Percentiles rank a stretch among this genome's conserved stretches.
phyloP scores from a whole-genome alignment of 2,113 vertebrate genomes.

The Actenoides hombroni region DNA sequence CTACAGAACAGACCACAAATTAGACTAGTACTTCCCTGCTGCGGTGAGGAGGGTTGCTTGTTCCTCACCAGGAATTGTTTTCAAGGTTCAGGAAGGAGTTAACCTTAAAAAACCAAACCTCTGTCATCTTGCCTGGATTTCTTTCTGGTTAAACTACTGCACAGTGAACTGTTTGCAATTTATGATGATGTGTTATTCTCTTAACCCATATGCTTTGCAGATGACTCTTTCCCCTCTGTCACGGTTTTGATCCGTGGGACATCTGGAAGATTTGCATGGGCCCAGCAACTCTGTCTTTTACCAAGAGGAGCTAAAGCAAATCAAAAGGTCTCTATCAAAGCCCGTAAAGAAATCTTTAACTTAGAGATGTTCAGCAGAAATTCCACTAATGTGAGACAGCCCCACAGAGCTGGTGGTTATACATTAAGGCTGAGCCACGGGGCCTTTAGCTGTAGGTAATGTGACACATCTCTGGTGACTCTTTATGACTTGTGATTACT shows the following conservation, averaged over 20 bases:
- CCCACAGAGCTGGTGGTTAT: slow-evolving; percentile 32
- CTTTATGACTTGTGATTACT: background rate
- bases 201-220: slow-evolving; percentile 58
- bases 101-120: background rate
- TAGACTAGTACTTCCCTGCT: background rate
- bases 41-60: background rate
- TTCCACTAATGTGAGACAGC: slow-evolving; percentile 39
- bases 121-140: background rate
- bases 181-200: background rate
- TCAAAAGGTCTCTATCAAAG: slow-evolving; percentile 86
- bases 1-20: background rate
- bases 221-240: slow-evolving; percentile 92
- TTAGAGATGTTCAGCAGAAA: slow-evolving; percentile 44
- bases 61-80: background rate
- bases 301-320: slow-evolving; percentile 92
- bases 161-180: background rate
- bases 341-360: slow-evolving; percentile 49
- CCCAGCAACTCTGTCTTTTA: slow-evolving; percentile 94
- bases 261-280: slow-evolving; percentile 94
- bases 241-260: slow-evolving; percentile 91
- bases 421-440: slow-evolving; percentile 27
- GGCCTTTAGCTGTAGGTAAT: slow-evolving; percentile 54
- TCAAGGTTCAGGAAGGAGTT: background rate
- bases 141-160: background rate
- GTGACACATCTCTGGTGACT: slow-evolving; percentile 33